Conservation (phyloP, 2,797 vertebrate species). For the Enteromius viviparus region DNA sequence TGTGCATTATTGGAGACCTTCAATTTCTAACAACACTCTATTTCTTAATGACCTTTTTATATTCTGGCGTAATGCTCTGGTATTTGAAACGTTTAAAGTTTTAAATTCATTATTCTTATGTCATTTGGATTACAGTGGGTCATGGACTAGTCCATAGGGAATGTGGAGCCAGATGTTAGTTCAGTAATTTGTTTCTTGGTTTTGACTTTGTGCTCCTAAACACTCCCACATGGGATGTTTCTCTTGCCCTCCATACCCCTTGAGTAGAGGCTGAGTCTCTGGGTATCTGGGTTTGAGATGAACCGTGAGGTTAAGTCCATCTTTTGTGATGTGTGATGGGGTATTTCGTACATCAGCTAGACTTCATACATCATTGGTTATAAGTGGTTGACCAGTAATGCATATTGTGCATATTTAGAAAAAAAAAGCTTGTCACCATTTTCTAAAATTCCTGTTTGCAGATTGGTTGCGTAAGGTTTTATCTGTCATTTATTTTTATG, state of each 20-base stretch:
- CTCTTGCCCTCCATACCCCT: background rate
- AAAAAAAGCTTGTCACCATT: background rate
- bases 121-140: background rate
- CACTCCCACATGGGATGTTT: background rate
- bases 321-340: background rate
- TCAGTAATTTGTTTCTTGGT: conserved; percentile 25
- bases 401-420: background rate
- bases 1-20: background rate
- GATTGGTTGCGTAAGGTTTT: background rate
- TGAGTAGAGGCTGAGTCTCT: conserved; percentile 1
- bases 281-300: conserved; percentile 37
- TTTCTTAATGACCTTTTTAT: background rate
- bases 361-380: background rate
- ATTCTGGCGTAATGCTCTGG: background rate
- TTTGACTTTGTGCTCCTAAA: conserved; percentile 8
- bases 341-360: background rate
- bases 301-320: conserved; percentile 10
- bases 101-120: background rate
- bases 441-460: background rate
- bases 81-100: background rate
- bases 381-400: background rate
- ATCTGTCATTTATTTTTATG: background rate
- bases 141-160: background rate
- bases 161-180: background rate
- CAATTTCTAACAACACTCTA: background rate